phyloP scores from a whole-genome alignment of 2,888 invertebrate genomes.

The Nasonia oneida region DNA sequence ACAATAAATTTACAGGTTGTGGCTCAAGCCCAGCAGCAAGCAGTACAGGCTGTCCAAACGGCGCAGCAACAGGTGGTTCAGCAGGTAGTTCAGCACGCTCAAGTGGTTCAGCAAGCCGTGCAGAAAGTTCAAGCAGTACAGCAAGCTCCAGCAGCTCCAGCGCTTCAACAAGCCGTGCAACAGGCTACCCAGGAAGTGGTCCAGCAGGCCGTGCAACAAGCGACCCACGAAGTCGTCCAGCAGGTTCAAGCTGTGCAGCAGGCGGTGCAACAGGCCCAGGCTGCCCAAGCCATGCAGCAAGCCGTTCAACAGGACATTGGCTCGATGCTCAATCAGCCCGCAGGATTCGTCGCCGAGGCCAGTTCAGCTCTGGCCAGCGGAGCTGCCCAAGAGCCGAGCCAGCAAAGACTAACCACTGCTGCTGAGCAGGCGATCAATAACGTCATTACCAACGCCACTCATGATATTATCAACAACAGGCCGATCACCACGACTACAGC shows the following conservation, averaged over 20 bases:
- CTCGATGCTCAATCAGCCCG: constrained; percentile 76
- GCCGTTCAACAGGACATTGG: constrained; percentile 78
- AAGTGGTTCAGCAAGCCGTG: constrained; percentile 77
- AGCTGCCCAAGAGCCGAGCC: constrained; percentile 76
- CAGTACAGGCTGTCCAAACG: constrained; percentile 76
- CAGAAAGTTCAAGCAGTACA: constrained; percentile 77
- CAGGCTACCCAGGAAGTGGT: constrained; percentile 73
- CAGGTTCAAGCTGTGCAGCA: constrained; percentile 77
- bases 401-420: constrained; percentile 75
- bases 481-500: constrained; percentile 77
- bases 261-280: constrained; percentile 77
- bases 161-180: constrained; percentile 75
- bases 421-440: constrained; percentile 77
- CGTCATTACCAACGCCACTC: constrained; percentile 77
- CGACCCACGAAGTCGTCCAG: constrained; percentile 76
- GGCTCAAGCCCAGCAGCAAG: constrained; percentile 77
- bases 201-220: constrained; percentile 74
- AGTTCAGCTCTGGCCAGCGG: constrained; percentile 76
- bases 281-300: constrained; percentile 77
- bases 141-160: constrained; percentile 75
- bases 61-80: constrained; percentile 77
- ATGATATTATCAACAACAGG: constrained; percentile 77
- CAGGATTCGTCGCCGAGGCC: constrained; percentile 76
- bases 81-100: constrained; percentile 77
- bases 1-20: constrained; percentile 70